These are phyloP conservation scores for Rhamphomyia laevipes DNA, from an alignment of 2,888 invertebrate genomes.

Conservation along the genomic window DNA sequence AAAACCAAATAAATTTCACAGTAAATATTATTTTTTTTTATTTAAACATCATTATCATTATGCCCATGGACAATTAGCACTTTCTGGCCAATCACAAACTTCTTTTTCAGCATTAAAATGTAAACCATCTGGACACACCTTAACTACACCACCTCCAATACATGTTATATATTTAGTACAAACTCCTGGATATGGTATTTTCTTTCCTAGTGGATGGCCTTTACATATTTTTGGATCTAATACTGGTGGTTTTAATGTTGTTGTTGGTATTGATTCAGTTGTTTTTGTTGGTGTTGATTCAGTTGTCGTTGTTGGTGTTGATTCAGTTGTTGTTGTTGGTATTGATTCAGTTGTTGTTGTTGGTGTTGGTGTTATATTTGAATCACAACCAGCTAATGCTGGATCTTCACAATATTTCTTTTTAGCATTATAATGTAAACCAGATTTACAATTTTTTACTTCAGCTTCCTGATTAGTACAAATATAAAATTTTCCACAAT, in stretches of 20 bases:
- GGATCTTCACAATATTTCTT: background rate
- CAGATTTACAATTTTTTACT: conserved; percentile 43
- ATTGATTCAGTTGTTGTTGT: background rate
- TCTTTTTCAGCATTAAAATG: conserved; percentile 19
- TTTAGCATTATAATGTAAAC: conserved; percentile 32
- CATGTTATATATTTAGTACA: conserved; percentile 22
- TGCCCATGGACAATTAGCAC: conserved; percentile 13
- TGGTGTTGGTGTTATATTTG: background rate
- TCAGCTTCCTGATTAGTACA: conserved; percentile 25
- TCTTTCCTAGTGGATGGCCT: conserved; percentile 7
- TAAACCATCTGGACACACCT: conserved; percentile 19
- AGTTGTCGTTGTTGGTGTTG: background rate
- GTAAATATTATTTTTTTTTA: too few relatives aligned
- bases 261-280: background rate
- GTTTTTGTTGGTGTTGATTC: background rate
- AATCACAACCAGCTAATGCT: background rate
- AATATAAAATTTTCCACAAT: conserved; percentile 22
- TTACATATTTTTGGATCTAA: conserved; percentile 14
- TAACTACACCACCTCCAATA: conserved; percentile 18
- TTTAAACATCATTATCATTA: background rate
- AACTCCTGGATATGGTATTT: background rate
- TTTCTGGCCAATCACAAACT: conserved; percentile 20
- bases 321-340: background rate
- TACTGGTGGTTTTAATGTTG: conserved; percentile 10
- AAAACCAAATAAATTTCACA: too few relatives aligned